A percentile compares a stretch with the other conserved stretches of the same genome.
Evolutionary conservation across 2,888 invertebrate genomes (phyloP).

Genomic region (Camponotus fellah): DNA sequence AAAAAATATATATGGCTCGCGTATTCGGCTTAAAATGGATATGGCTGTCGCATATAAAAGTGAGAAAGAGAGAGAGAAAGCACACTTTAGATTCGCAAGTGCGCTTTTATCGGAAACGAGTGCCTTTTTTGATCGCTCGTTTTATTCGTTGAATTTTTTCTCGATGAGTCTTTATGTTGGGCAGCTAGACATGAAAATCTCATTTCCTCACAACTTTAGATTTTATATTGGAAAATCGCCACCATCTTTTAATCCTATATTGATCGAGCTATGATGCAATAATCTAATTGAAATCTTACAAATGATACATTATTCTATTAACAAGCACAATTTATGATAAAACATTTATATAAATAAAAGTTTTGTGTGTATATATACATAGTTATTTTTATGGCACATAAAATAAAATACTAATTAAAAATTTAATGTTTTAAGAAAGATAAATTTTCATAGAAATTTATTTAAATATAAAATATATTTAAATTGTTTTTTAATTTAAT

Average conservation of each 20-base stretch:
- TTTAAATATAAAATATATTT: neutral
- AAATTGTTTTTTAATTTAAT: neutral
- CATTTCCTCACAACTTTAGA: neutral
- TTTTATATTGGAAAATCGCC: neutral
- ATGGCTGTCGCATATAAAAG: slow-evolving; percentile 12
- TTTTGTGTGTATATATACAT: no score
- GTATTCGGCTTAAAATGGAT: slow-evolving; percentile 21
- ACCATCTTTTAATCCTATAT: neutral
- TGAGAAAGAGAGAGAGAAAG: slow-evolving; percentile 4
- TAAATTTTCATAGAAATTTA: neutral
- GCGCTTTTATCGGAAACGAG: slow-evolving; percentile 28
- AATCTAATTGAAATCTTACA: neutral
- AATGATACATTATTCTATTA: neutral
- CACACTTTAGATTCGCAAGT: neutral
- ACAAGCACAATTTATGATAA: no score
- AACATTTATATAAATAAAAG: no score
- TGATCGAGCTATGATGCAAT: neutral
- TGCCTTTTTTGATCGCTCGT: neutral
- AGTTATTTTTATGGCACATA: neutral
- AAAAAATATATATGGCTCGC: neutral
- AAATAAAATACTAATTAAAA: neutral
- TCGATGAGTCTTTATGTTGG: neutral
- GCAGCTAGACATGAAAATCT: slow-evolving; percentile 13
- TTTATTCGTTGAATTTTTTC: neutral
- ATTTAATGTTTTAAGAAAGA: neutral